Percentiles rank a stretch among this genome's conserved stretches.
Conservation (phyloP, 2,888 invertebrate species). For the Mesorhabditis spiculigera region DNA sequence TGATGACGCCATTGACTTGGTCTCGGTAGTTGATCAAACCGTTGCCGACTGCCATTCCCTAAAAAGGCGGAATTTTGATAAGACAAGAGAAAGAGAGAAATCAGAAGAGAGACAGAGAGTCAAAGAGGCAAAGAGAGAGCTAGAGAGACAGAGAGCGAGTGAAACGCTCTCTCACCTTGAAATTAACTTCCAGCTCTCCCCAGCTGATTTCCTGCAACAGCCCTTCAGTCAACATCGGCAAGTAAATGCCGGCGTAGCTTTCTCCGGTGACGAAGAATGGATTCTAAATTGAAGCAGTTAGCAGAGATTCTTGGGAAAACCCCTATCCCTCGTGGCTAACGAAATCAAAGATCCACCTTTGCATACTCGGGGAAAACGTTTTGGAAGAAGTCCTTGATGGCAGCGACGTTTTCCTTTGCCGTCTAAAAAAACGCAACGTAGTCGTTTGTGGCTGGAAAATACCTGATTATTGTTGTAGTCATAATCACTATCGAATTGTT, state of each 20-base stretch:
- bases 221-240: neutral
- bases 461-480: conserved; percentile 10
- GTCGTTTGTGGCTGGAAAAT: neutral
- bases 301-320: no score
- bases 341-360: conserved; percentile 51
- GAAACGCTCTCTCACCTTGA: neutral
- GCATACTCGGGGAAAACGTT: conserved; percentile 61
- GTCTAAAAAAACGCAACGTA: conserved; percentile 54
- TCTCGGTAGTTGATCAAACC: conserved; percentile 28
- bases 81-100: conserved; percentile 5
- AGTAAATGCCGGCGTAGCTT: conserved; percentile 20
- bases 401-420: conserved; percentile 60
- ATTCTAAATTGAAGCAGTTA: neutral
- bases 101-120: conserved; percentile 15
- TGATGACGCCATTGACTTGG: conserved; percentile 33
- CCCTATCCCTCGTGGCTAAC: no score
- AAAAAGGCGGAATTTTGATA: conserved; percentile 3
- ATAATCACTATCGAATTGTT: conserved; percentile 59
- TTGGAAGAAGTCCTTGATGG: conserved; percentile 61
- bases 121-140: conserved; percentile 16
- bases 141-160: conserved; percentile 3
- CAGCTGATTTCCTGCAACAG: neutral
- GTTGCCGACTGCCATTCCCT: conserved; percentile 36
- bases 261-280: conserved; percentile 29
- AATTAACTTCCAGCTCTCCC: neutral